Base-by-base conservation (phyloP, 2,113 vertebrate genomes). In the Tetraodon nigroviridis region DNA sequence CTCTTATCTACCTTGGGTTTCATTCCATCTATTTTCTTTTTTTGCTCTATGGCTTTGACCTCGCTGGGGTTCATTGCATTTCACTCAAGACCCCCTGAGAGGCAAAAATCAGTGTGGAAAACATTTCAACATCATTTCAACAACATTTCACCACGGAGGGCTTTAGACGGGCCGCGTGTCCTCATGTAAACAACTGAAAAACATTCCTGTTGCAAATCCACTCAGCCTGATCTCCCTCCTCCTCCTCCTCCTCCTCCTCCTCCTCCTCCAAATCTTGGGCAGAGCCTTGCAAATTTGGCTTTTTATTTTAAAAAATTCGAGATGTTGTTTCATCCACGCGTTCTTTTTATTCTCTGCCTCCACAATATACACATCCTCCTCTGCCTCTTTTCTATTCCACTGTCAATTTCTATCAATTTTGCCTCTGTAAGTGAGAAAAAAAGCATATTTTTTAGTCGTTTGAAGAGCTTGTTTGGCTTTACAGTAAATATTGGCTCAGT, bases 301-400 rank as follows among this genome's bases (percentile, higher is more conserved):
- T 37, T 37, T 37, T 10, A 37, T 27, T n/a, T 27, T 1, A 27
- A 24, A 27, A 27, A 4, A 27, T 27, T 6, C 7, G 24, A 51
- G 67, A 48, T 49, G 19, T 27, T 41, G 32, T 69, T 63, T 83
- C 55, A 75, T 82, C 71, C 32, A 62, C 51, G 21, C 51, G 65
- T 46, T 40, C 46, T 41, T 44, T 49, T 59, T 29, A 75, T 24
- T 58, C 57, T 75, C 68, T 49, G 68, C 78, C 73, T 29, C 51
- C 67, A 49, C 56, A 61, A 64, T 14, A 41, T 41, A 53, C 78
- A 58, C 59, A 56, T 76, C 67, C 64, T 74, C 67, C 74, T 68
- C 69, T 63, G 53, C 67, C 58, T 67, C 32, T 65, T 21, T 5
- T 32, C 44, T 6, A 2, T 46, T 13, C 44, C 44, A 19, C 10